phyloP scores from a whole-genome alignment of 2,888 invertebrate species.

The Lasioglossum lativentre region DNA sequence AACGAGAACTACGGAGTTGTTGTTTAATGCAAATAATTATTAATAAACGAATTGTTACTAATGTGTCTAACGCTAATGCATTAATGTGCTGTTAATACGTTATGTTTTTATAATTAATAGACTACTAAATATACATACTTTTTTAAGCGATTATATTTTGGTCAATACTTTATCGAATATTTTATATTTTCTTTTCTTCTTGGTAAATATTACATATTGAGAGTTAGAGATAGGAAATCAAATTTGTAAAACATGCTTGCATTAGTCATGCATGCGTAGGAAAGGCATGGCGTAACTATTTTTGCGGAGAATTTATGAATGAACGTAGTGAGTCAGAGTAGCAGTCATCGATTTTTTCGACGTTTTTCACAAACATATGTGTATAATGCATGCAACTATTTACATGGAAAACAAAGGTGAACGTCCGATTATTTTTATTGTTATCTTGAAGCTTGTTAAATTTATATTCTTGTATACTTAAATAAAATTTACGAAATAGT shows the following conservation, averaged over 20 bases:
- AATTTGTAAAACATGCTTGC: neutral
- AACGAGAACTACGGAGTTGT: neutral
- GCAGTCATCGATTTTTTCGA: neutral
- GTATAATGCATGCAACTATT: neutral
- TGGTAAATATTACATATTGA: neutral
- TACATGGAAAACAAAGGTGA: neutral
- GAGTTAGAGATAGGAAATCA: neutral
- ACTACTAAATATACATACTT: neutral
- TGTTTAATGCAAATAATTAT: neutral
- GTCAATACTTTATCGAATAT: neutral
- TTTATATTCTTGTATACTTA: neutral
- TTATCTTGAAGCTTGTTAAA: neutral
- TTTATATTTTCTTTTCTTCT: neutral
- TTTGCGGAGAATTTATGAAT: constrained; percentile 2
- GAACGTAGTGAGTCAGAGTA: neutral
- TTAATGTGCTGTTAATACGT: neutral
- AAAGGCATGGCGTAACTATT: neutral
- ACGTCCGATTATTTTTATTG: neutral
- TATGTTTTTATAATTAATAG: neutral
- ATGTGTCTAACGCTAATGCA: too few species aligned
- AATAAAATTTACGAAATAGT: neutral
- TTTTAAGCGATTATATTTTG: neutral
- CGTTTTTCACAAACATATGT: neutral
- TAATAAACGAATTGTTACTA: neutral
- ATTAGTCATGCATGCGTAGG: neutral